phyloP scores from a whole-genome alignment of 2,113 vertebrate genomes.

The Tychaedon coryphoeus region DNA sequence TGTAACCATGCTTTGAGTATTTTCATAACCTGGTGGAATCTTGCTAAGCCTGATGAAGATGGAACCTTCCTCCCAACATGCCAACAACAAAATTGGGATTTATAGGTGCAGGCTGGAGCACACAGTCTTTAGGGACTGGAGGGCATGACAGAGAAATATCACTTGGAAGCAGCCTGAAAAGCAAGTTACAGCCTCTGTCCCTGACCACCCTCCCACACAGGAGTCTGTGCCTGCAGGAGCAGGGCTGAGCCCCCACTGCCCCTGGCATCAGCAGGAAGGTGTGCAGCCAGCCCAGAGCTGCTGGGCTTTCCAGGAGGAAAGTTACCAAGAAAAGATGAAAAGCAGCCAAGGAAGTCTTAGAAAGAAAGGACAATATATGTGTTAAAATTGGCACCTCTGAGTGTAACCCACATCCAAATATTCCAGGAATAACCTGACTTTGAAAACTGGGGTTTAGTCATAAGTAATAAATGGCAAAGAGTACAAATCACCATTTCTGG shows the following conservation, averaged over 20 bases:
- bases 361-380: not conserved
- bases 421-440: not conserved
- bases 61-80: not conserved
- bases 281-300: not conserved
- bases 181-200: not conserved
- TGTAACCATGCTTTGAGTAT: not conserved
- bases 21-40: not conserved
- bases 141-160: not conserved
- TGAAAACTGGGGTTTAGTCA: not conserved
- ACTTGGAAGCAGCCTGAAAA: not conserved
- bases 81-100: not conserved
- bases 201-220: rapidly evolving
- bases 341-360: not conserved
- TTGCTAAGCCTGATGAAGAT: not conserved
- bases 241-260: not conserved
- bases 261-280: rapidly evolving
- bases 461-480: not conserved
- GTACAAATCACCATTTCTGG: not conserved
- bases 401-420: not conserved
- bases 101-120: not conserved
- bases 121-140: not conserved
- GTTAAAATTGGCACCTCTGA: not conserved
- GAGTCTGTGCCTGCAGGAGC: not conserved
- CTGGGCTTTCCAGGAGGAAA: not conserved
- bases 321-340: not conserved